These are phyloP conservation scores for Prunella himalayana DNA, from an alignment of 2,113 vertebrate species.

Conservation along the genomic window DNA sequence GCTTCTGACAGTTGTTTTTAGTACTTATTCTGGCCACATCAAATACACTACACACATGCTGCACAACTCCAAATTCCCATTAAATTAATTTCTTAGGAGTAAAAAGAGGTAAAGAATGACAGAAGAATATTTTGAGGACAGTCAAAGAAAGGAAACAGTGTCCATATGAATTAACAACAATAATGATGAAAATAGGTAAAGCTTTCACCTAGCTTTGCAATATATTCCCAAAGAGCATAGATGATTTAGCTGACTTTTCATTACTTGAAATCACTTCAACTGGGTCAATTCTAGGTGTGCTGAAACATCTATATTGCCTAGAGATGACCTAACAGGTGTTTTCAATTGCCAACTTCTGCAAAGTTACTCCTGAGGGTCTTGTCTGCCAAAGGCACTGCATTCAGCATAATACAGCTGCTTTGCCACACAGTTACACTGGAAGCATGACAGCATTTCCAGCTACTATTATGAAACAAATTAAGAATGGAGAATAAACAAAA, in stretches of 20 bases:
- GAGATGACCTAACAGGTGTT: not conserved
- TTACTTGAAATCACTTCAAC: not conserved
- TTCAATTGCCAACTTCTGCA: not conserved
- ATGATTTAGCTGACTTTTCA: not conserved
- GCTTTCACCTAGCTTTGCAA: not conserved
- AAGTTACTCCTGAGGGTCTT: not conserved
- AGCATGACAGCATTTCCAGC: not conserved
- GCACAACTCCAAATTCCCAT: not conserved
- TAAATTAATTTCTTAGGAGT: not conserved
- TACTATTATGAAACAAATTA: not conserved
- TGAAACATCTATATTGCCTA: not conserved
- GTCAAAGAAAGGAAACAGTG: not conserved
- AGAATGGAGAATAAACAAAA: not conserved
- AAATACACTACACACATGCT: accelerated
- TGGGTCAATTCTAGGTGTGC: not conserved
- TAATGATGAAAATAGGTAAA: not conserved
- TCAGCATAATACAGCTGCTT: not conserved
- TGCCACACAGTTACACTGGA: not conserved
- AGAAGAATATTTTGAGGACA: not conserved
- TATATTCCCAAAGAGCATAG: not conserved
- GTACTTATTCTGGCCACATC: not conserved
- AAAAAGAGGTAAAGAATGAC: not conserved
- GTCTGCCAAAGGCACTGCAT: not conserved
- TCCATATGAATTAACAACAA: not conserved
- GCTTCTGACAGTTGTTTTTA: not conserved